These are phyloP conservation scores for Neosilurus hyrtlii DNA, from an alignment of 2,797 vertebrate genomes.

Conservation along the genomic window DNA sequence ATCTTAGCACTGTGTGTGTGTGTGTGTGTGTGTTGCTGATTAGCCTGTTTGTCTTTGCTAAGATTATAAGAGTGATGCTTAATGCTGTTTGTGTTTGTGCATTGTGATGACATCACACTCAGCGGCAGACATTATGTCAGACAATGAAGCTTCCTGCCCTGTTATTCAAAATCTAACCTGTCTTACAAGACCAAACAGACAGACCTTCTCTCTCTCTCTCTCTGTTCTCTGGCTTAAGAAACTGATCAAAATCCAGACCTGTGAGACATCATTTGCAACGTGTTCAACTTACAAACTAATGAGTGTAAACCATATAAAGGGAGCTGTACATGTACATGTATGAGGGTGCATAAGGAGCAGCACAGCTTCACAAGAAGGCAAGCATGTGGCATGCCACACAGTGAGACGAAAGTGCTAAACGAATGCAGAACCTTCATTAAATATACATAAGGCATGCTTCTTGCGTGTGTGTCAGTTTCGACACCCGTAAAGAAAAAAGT, in stretches of 20 bases:
- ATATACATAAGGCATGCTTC: constrained; percentile 73
- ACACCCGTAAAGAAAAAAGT: constrained; percentile 59
- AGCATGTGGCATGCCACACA: constrained; percentile 73
- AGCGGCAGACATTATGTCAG: constrained; percentile 44
- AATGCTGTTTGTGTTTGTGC: constrained; percentile 22
- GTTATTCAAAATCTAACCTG: constrained; percentile 41
- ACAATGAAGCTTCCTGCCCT: constrained; percentile 15
- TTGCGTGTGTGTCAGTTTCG: constrained; percentile 54
- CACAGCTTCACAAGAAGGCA: constrained; percentile 27
- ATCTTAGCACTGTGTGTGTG: neutral
- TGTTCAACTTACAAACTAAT: constrained; percentile 21
- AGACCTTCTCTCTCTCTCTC: neutral
- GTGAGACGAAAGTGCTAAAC: constrained; percentile 73
- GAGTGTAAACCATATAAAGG: constrained; percentile 35
- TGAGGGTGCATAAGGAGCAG: constrained; percentile 21
- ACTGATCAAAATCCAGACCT: neutral
- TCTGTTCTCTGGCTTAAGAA: neutral
- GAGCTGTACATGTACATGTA: neutral
- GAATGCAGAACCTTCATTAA: constrained; percentile 77
- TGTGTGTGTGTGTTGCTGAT: constrained; percentile 24
- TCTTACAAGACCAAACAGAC: constrained; percentile 17
- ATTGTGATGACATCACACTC: constrained; percentile 37
- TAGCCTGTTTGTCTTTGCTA: constrained; percentile 35
- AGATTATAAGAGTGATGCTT: constrained; percentile 21
- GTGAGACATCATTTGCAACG: constrained; percentile 17